These are phyloP conservation scores for Dolichopus griseipennis DNA, from an alignment of 2,888 invertebrate genomes.

Conservation along the genomic window DNA sequence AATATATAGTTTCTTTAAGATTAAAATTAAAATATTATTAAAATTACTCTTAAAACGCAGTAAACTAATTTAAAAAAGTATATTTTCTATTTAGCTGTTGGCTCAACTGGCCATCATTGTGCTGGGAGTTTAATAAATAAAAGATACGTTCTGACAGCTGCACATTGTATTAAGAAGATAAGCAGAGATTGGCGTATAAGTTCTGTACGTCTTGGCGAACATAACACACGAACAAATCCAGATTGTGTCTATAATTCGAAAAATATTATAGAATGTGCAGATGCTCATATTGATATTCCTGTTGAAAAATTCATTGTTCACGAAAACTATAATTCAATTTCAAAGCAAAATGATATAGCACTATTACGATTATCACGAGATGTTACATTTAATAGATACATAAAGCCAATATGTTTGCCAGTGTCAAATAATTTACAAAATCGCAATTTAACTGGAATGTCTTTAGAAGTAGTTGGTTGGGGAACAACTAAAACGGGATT, in stretches of 20 bases:
- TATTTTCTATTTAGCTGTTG: not conserved
- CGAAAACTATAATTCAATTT: conserved; percentile 50
- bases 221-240: conserved; percentile 29
- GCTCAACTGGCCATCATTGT: conserved; percentile 49
- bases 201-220: conserved; percentile 20
- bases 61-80: no score
- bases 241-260: conserved; percentile 32
- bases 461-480: conserved; percentile 54
- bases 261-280: conserved; percentile 48
- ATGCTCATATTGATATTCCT: conserved; percentile 49
- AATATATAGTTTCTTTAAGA: no score
- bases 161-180: conserved; percentile 45
- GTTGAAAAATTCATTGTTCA: conserved; percentile 57
- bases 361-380: conserved; percentile 50
- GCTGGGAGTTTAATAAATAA: conserved; percentile 36
- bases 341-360: conserved; percentile 60
- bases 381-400: conserved; percentile 37
- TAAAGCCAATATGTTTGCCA: conserved; percentile 50
- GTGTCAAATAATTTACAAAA: conserved; percentile 42
- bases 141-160: conserved; percentile 18
- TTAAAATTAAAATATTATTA: no score
- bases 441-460: conserved; percentile 37
- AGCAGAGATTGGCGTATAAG: conserved; percentile 13
- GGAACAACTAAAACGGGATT: conserved; percentile 49
- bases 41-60: no score